Evolutionary conservation across 2,797 vertebrate genomes (phyloP), one percentile per base, ranked within the genome.

Genomic region (Acrocephalus scirpaceus): DNA sequence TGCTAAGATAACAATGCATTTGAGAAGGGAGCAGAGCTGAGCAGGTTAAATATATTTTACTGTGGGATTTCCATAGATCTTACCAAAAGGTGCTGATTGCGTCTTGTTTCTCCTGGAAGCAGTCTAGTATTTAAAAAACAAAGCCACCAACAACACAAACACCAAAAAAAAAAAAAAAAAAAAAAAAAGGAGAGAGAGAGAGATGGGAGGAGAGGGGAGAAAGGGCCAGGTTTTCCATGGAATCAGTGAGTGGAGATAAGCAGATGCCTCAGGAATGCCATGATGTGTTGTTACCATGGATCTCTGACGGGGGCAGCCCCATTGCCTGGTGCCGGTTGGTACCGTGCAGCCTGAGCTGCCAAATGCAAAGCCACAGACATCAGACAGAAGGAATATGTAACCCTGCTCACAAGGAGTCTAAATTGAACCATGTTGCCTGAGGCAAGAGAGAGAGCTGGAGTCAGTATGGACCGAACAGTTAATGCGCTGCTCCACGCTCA

Each of bases 301-400:
- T 86, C 66, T 83, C 36, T 3, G 13, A 27, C 0, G 0, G 42
- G 72, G n/a, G 75, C 16, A 18, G 72, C 50, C 74, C 62, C 10
- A 0, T 32, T 84, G 91, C 96, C 93, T 93, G 91, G 96, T 95
- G 74, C 91, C 0, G 22, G 42, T 10, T 88, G 93, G 95, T 86
- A 95, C 93, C 7, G 0, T 0, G 2, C 45, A 48, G 85, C 73
- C 78, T 18, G 50, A 11, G 56, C 88, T 88, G 95, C 87, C 94
- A 86, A 80, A 45, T 53, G 85, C 87, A 87, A 83, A 85, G 78
- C 78, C 57, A 22, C 1, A 25, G 65, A 29, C 79, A 61, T 42
- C 82, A 65, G 78, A 27, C 60, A 53, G 87, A 47, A 77, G 42
- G 45, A 85, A 44, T 40, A 69, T 0, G 2, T 81, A 78, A 57